A percentile compares a stretch with the other conserved stretches of the same genome.
Evolutionary conservation across 2,797 vertebrate genomes (phyloP).

Genomic region (Eulemur rubriventer): DNA sequence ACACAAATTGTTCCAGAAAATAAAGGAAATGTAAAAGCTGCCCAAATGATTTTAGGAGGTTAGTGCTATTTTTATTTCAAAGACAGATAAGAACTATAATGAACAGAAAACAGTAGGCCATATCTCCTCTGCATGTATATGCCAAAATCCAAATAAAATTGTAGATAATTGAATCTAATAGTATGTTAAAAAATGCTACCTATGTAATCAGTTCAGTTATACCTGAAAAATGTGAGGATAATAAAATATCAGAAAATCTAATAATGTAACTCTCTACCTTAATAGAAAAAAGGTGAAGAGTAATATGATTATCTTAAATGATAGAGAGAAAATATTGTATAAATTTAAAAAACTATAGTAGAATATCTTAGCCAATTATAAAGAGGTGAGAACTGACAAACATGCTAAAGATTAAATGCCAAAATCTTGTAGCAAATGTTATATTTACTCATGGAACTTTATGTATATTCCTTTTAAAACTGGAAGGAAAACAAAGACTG

Average conservation of each 20-base stretch:
- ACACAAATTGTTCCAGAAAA: constrained; percentile 39
- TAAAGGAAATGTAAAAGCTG: neutral
- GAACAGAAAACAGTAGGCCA: neutral
- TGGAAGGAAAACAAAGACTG: neutral
- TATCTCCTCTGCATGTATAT: neutral
- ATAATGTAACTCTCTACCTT: neutral
- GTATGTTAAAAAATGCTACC: neutral
- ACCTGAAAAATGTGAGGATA: neutral
- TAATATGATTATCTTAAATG: neutral
- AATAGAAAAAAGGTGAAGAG: neutral
- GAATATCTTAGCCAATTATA: neutral
- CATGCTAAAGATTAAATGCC: neutral
- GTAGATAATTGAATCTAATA: neutral
- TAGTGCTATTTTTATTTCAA: constrained; percentile 5
- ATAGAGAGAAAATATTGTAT: neutral
- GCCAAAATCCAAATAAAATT: constrained; percentile 34
- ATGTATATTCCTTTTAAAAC: neutral
- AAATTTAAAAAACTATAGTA: neutral
- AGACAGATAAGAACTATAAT: neutral
- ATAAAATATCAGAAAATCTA: neutral
- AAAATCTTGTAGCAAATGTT: neutral
- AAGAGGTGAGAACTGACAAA: neutral
- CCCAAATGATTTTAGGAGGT: neutral
- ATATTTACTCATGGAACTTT: neutral
- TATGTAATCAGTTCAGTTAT: neutral